A percentile compares a stretch with the other conserved stretches of the same genome.
Conservation (phyloP, 2,797 vertebrate genomes). For the Sebastiscus albofasciatus region DNA sequence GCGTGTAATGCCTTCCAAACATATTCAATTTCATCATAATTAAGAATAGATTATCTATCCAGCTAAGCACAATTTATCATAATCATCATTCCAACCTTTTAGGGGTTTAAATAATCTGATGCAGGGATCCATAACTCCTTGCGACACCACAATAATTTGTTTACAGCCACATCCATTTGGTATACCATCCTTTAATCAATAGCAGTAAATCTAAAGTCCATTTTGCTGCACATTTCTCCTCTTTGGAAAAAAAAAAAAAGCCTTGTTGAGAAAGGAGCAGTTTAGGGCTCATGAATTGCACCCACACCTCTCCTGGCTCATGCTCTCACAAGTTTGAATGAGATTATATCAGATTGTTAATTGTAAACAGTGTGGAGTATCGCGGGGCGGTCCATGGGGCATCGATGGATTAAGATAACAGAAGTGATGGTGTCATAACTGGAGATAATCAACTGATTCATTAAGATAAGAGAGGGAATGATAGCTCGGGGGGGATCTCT, state of each 20-base stretch:
- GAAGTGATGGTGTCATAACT: conserved; percentile 48
- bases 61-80: conserved; percentile 72
- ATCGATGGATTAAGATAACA: conserved; percentile 52
- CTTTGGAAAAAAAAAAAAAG: neutral
- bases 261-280: neutral
- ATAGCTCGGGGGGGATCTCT: conserved; percentile 22
- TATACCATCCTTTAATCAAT: conserved; percentile 69
- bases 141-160: conserved; percentile 75
- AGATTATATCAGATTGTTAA: conserved; percentile 23
- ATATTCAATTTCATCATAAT: conserved; percentile 80
- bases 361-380: conserved; percentile 38
- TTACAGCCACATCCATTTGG: conserved; percentile 71
- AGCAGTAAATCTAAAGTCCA: conserved; percentile 59
- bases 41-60: conserved; percentile 82
- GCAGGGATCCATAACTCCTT: conserved; percentile 75
- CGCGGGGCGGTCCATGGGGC: conserved; percentile 14
- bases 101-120: conserved; percentile 74
- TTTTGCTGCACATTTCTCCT: conserved; percentile 43
- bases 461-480: conserved; percentile 55
- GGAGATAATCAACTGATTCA: conserved; percentile 63
- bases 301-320: neutral
- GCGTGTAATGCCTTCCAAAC: conserved; percentile 66
- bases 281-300: neutral
- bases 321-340: conserved; percentile 3
- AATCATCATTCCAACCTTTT: conserved; percentile 73